phyloP scores from a whole-genome alignment of 1,140 invertebrate species.

The Aphelinus atriplicis region DNA sequence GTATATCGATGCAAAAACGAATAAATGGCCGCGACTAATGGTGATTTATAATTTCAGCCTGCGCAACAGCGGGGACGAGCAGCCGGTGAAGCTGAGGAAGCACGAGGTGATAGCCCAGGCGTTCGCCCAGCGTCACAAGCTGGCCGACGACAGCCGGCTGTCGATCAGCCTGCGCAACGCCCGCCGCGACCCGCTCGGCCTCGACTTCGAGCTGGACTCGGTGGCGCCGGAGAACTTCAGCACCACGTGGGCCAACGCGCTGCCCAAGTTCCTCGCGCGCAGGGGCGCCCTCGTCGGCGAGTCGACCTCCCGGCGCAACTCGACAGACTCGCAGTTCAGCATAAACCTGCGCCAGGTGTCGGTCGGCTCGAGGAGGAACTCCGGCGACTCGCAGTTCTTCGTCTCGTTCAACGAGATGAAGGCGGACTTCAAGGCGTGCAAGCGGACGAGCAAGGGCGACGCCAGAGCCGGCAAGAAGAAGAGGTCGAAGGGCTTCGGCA shows the following conservation, averaged over 20 bases:
- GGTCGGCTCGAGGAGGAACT: slow-evolving; percentile 84
- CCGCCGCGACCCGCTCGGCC: slow-evolving; percentile 87
- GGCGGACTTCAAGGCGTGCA: slow-evolving; percentile 66
- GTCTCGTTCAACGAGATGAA: slow-evolving; percentile 83
- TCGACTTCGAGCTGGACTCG: slow-evolving; percentile 85
- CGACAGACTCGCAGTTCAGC: slow-evolving; percentile 82
- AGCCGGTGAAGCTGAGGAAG: slow-evolving; percentile 80
- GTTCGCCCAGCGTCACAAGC: slow-evolving; percentile 84
- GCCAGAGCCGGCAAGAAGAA: slow-evolving; percentile 32
- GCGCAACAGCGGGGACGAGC: slow-evolving; percentile 72
- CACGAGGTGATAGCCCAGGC: slow-evolving; percentile 91
- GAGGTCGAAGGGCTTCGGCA: slow-evolving; percentile 52
- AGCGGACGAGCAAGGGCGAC: slow-evolving; percentile 56
- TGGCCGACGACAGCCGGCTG: slow-evolving; percentile 80
- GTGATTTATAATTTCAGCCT: slow-evolving; percentile 44
- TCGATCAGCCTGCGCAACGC: slow-evolving; percentile 86
- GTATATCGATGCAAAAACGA: slow-evolving; percentile 4
- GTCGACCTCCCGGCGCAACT: slow-evolving; percentile 69
- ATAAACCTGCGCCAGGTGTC: slow-evolving; percentile 80
- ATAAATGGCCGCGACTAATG: slow-evolving; percentile 17
- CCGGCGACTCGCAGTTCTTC: slow-evolving; percentile 84
- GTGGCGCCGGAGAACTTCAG: slow-evolving; percentile 77
- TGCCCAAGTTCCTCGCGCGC: slow-evolving; percentile 86
- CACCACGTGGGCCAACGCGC: slow-evolving; percentile 86
- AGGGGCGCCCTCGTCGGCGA: slow-evolving; percentile 79